Percentiles rank a stretch among this genome's conserved stretches.
phyloP scores from a whole-genome alignment of 2,888 invertebrate genomes.

The Luffia ferchaultella region DNA sequence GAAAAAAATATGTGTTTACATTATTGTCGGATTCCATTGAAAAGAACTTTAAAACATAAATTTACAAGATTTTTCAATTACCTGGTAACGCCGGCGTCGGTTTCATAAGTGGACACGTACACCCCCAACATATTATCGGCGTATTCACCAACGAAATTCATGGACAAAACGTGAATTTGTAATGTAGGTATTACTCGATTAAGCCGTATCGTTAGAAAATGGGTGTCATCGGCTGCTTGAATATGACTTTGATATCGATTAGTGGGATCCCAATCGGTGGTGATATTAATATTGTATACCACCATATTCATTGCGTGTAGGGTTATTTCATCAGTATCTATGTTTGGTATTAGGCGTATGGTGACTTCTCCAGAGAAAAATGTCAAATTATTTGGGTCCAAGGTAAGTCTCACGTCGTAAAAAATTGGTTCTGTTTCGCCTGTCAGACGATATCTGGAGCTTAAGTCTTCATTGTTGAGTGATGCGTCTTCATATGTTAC shows the following conservation, averaged over 20 bases:
- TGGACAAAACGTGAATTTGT: slow-evolving; percentile 50
- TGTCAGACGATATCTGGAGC: slow-evolving; percentile 57
- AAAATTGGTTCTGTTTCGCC: slow-evolving; percentile 51
- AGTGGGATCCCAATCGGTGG: slow-evolving; percentile 16
- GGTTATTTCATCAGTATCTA: slow-evolving; percentile 31
- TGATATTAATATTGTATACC: slow-evolving; percentile 27
- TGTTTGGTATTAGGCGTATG: slow-evolving; percentile 36
- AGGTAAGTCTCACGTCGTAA: slow-evolving; percentile 56
- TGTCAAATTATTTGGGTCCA: slow-evolving; percentile 43
- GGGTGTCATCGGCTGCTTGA: slow-evolving; percentile 36
- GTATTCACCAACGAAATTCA: slow-evolving; percentile 65
- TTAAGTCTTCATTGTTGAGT: slow-evolving; percentile 17
- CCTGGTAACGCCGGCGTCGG: slow-evolving; percentile 14
- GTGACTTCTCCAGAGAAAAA: slow-evolving; percentile 49
- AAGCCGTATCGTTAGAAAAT: slow-evolving; percentile 57
- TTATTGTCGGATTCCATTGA: too few species aligned
- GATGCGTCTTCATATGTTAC: slow-evolving; percentile 7
- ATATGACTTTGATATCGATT: slow-evolving; percentile 12
- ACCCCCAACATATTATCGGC: slow-evolving; percentile 70
- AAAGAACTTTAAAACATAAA: too few species aligned
- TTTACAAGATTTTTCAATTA: too few species aligned
- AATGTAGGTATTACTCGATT: slow-evolving; percentile 27
- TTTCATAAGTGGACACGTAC: slow-evolving; percentile 64
- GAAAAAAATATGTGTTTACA: too few species aligned
- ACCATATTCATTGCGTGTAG: slow-evolving; percentile 55